Base-by-base conservation (phyloP, 2,797 vertebrate genomes). In the Anguilla pacifica region DNA sequence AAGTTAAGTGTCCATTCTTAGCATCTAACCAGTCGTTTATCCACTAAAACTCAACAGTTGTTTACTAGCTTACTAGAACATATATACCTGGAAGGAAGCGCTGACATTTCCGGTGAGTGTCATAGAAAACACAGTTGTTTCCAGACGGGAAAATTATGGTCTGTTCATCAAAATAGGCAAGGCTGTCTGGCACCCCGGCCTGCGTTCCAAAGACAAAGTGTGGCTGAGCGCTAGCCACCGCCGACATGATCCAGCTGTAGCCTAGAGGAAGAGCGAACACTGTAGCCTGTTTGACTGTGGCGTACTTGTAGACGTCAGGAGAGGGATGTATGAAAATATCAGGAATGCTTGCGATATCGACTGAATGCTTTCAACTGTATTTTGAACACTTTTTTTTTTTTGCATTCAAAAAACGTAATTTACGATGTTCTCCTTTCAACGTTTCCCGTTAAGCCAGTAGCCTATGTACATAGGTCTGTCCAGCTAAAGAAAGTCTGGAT, bases 81-180 rank as follows among this genome's bases (percentile, higher is more conserved):
- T 55, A n/a, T 51, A 2, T 94, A 98, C 98, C 98, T 96, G 97
- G 95, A 89, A 98, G 95, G 93, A 99, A 97, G 90, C 94, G 95
- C 94, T 98, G 98, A 91, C 94, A 95, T 88, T 95, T 95, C 43
- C 97, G 96, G 89, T 96, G 93, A 0, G 96, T 92, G 94, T 98
- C 97, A 89, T 97, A 97, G 84, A 95, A 96, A 83, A 98, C 95
- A 85, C 96, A 98, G 95, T 95, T 95, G 93, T 97, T 97, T 46
- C 98, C 98, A 74, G 95, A 94, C 25, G 98, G 97, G 87, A 97
- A 98, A 7, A 98, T 94, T 28, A 99, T 91, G 0, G 96, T 97
- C 57, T 97, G 95, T 17, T 99, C 98, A 84, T 98, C 97, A 51
- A 95, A 89, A 94, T 97, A 99, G 87, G 95, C 95, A 87, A 99